Percentiles rank a stretch among this genome's conserved stretches.
Conservation (phyloP, 2,888 invertebrate species). For the Empis stercorea region DNA sequence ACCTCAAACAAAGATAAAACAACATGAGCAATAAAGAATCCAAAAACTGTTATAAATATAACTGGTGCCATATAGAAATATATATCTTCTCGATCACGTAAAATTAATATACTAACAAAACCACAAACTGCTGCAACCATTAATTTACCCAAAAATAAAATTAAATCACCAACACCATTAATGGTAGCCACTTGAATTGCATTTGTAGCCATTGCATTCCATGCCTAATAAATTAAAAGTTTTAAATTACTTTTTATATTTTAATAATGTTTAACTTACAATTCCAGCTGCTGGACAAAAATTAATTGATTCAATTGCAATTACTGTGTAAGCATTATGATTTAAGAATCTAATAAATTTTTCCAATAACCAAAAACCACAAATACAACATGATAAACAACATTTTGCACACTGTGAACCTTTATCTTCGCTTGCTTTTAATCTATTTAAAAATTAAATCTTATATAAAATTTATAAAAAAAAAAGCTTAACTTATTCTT, state of each 20-base stretch:
- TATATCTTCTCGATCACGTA: conserved; percentile 57
- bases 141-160: conserved; percentile 73
- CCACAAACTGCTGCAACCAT: conserved; percentile 73
- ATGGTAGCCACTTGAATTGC: conserved; percentile 81
- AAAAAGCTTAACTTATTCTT: conserved; percentile 3
- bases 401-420: conserved; percentile 64
- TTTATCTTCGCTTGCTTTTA: conserved; percentile 53
- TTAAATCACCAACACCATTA: conserved; percentile 85
- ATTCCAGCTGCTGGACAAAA: conserved; percentile 84
- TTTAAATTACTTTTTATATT: background rate
- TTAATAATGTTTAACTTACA: conserved; percentile 48
- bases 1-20: conserved; percentile 90
- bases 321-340: conserved; percentile 89
- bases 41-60: conserved; percentile 67
- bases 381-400: conserved; percentile 68
- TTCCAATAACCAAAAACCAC: conserved; percentile 83
- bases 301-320: conserved; percentile 80
- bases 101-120: conserved; percentile 59
- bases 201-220: conserved; percentile 69
- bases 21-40: conserved; percentile 88
- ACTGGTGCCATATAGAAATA: conserved; percentile 81
- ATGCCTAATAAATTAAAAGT: conserved; percentile 50
- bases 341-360: conserved; percentile 84
- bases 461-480: background rate
- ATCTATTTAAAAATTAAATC: conserved; percentile 35